Conservation (phyloP, 2,888 invertebrate genomes). For the Uloborus plumipes region DNA sequence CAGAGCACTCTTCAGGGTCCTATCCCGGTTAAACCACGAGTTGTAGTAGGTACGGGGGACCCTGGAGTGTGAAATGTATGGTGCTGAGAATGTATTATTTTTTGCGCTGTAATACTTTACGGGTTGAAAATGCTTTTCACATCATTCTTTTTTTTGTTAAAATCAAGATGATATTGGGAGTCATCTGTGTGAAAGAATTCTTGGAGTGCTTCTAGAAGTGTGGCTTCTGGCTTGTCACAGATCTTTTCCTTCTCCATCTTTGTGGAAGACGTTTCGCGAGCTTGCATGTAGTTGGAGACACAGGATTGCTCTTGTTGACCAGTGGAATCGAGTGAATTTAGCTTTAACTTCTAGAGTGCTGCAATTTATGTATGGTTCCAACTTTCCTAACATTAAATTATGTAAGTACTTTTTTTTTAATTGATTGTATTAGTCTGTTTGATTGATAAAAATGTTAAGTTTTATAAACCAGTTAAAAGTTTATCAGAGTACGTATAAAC, state of each 20-base stretch:
- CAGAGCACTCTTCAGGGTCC: too few species aligned
- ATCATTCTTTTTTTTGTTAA: constrained; percentile 54
- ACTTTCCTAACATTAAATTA: constrained; percentile 71
- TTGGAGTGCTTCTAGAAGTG: constrained; percentile 93
- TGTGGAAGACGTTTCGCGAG: constrained; percentile 82
- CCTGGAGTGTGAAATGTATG: too few species aligned
- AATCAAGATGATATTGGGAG: constrained; percentile 93
- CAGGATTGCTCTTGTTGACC: constrained; percentile 90
- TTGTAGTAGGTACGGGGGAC: too few species aligned
- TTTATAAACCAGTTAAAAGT: too few species aligned
- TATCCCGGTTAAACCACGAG: too few species aligned
- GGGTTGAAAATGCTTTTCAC: too few species aligned
- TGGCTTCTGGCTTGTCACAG: constrained; percentile 82
- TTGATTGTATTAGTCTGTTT: constrained; percentile 63
- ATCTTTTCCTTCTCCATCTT: constrained; percentile 93
- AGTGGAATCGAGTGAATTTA: constrained; percentile 84
- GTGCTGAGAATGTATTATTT: too few species aligned
- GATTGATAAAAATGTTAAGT: constrained; percentile 85
- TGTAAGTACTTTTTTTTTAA: constrained; percentile 67
- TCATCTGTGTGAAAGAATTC: constrained; percentile 91
- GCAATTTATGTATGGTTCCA: constrained; percentile 85
- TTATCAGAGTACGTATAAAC: too few species aligned
- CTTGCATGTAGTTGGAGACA: constrained; percentile 95
- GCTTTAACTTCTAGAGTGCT: constrained; percentile 84
- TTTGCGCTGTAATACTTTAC: too few species aligned